A percentile compares a stretch with the other conserved stretches of the same genome.
These are phyloP conservation scores for Hypocryptadius cinnamomeus DNA, from an alignment of 2,113 vertebrate genomes.

Conservation along the genomic window DNA sequence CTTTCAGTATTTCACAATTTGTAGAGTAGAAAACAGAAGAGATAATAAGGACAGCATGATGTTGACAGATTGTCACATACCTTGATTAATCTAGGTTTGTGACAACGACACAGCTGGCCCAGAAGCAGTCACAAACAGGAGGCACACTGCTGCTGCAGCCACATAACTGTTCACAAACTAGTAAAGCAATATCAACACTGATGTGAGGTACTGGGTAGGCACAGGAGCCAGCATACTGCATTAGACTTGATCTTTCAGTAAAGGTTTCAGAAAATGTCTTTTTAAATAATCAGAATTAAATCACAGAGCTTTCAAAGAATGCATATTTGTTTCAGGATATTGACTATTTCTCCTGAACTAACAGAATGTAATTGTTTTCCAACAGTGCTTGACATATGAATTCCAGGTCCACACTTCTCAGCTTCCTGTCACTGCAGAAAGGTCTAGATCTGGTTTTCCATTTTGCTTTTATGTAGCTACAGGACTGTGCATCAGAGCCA, in stretches of 20 bases:
- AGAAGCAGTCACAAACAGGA: neutral
- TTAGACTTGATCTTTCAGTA: neutral
- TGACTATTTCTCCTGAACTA: neutral
- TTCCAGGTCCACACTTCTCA: neutral
- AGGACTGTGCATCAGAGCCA: neutral
- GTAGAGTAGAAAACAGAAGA: neutral
- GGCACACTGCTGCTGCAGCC: neutral
- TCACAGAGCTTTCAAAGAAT: neutral
- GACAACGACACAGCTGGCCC: neutral
- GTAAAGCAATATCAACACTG: neutral
- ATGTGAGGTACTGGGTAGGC: neutral
- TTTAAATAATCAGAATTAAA: neutral
- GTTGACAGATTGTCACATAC: neutral
- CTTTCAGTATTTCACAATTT: neutral
- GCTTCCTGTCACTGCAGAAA: neutral
- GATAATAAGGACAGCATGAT: neutral
- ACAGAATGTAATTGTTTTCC: neutral
- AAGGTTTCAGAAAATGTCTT: neutral
- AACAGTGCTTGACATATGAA: neutral
- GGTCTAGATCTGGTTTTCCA: neutral
- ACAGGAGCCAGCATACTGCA: neutral
- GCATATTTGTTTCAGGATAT: neutral
- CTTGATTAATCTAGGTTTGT: neutral
- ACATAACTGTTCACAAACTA: neutral
- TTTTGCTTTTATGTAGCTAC: neutral